Evolutionary conservation across 1,140 invertebrate genomes (phyloP), one percentile per base, ranked within the genome.

Genomic region (Aplysia californica): DNA sequence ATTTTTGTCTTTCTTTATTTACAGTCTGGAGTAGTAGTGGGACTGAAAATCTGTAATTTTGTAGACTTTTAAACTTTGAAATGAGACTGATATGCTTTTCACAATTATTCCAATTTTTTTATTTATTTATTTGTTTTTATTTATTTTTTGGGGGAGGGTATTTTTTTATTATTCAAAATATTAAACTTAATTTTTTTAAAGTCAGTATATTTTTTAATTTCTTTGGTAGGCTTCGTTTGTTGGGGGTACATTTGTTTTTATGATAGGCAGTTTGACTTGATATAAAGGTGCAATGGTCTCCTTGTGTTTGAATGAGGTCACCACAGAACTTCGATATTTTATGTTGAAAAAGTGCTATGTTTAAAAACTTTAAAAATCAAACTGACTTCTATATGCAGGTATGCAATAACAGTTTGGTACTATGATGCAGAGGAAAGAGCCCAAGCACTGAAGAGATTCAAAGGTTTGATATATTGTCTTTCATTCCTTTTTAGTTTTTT

Each of bases 401-500:
- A 97, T 89, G 96, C 97, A 6, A 97, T 98, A 56, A 98, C 97
- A 21, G 91, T 98, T 55, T 98, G 97, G 97, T 98, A 98, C 88
- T 97, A 97, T 88, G 96, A 98, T 90, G 93, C 94, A 0, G 92
- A 93, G 76, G 96, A 97, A 90, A 92, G 95, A 83, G 93, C 93
- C 85, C 92, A 93, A 84, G 95, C 95, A 41, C 91, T 84, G 72
- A 86, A 82, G 73, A 76, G 76, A 78, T 83, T 81, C 56, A 85
- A 83, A 83, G 80, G 84, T 84, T n/a, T n/a, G n/a, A n/a, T n/a
- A n/a, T n/a, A n/a, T n/a, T n/a, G n/a, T n/a, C n/a, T n/a, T n/a
- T 75, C 77, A 61, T 73, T 65, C n/a, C 0, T 36, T 6, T 39
- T 29, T 18, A 21, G 3, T 68, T 18, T 65, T 68, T 5, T 35